Evolutionary conservation across 2,888 invertebrate genomes (phyloP).

Genomic region (Drosophila nr. fundita): DNA sequence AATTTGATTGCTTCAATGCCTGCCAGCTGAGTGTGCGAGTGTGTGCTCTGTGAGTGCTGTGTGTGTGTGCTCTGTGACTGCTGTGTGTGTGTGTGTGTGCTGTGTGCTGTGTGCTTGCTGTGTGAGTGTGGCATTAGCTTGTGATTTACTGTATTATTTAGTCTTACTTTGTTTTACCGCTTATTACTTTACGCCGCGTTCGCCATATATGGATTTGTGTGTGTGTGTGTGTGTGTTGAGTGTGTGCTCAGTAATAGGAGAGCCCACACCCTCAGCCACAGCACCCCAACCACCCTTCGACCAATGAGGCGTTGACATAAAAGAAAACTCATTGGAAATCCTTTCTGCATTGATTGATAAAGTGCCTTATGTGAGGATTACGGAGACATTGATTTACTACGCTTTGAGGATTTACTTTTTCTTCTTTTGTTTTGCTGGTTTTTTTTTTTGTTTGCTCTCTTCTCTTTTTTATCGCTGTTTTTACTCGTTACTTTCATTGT

Average conservation of each 20-base stretch:
- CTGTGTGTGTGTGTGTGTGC: constrained; percentile 21
- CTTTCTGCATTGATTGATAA: constrained; percentile 81
- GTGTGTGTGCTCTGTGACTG: constrained; percentile 15
- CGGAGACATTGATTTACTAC: constrained; percentile 80
- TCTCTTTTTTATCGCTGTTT: constrained; percentile 2
- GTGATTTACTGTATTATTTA: constrained; percentile 81
- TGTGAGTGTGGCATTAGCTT: constrained; percentile 68
- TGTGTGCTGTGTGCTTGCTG: constrained; percentile 21
- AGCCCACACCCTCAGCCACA: not conserved
- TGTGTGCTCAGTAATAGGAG: constrained; percentile 24
- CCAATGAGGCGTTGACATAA: constrained; percentile 66
- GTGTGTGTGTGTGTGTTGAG: constrained; percentile 2
- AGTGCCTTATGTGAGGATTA: constrained; percentile 82
- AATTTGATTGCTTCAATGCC: constrained; percentile 80
- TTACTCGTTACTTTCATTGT: not conserved
- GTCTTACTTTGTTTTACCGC: constrained; percentile 79
- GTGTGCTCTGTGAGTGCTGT: constrained; percentile 19
- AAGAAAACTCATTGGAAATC: constrained; percentile 70
- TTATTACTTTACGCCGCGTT: constrained; percentile 71
- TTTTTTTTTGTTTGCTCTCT: not conserved
- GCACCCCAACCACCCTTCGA: constrained; percentile 17
- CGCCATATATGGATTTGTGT: constrained; percentile 5
- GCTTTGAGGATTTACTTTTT: constrained; percentile 58
- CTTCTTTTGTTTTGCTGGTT: constrained; percentile 2
- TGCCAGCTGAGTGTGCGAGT: constrained; percentile 40